A percentile compares a stretch with the other conserved stretches of the same genome.
Evolutionary conservation across 2,888 invertebrate genomes (phyloP).

Genomic region (Chrysina gloriosa): DNA sequence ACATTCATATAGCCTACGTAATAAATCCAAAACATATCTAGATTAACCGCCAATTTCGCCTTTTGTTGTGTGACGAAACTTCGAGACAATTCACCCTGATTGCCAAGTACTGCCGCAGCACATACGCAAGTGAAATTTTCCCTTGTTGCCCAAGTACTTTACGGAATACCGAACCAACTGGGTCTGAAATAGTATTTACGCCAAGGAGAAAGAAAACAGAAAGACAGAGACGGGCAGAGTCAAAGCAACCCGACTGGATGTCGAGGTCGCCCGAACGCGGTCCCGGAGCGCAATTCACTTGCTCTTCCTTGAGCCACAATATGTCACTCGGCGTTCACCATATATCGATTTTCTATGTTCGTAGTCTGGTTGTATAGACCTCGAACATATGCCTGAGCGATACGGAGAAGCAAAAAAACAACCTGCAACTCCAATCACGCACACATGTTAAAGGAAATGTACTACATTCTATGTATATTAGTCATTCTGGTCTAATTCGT

Average conservation of each 20-base stretch:
- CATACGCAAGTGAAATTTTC: constrained; percentile 1
- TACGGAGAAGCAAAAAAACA: background rate
- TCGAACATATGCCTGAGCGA: constrained; percentile 1
- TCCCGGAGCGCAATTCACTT: constrained; percentile 11
- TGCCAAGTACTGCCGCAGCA: background rate
- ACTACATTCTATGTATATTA: background rate
- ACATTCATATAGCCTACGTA: too few relatives aligned
- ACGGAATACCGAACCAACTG: background rate
- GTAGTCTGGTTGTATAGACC: constrained; percentile 5
- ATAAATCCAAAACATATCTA: background rate
- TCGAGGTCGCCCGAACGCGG: background rate
- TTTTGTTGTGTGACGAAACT: background rate
- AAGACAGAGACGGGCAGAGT: too few relatives aligned
- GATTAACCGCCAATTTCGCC: background rate
- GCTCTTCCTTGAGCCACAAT: background rate
- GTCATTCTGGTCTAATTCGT: too few relatives aligned
- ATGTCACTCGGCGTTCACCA: constrained; percentile 7
- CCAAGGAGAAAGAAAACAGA: too few relatives aligned
- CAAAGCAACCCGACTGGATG: too few relatives aligned
- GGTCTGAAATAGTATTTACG: constrained; percentile 1
- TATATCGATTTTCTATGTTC: constrained; percentile 5
- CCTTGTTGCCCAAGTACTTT: background rate
- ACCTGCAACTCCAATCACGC: background rate
- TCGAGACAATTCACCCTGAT: background rate
- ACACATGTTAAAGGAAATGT: background rate